Base-by-base conservation (phyloP, 1,140 invertebrate genomes). In the Hyposmocoma kahamanoa region DNA sequence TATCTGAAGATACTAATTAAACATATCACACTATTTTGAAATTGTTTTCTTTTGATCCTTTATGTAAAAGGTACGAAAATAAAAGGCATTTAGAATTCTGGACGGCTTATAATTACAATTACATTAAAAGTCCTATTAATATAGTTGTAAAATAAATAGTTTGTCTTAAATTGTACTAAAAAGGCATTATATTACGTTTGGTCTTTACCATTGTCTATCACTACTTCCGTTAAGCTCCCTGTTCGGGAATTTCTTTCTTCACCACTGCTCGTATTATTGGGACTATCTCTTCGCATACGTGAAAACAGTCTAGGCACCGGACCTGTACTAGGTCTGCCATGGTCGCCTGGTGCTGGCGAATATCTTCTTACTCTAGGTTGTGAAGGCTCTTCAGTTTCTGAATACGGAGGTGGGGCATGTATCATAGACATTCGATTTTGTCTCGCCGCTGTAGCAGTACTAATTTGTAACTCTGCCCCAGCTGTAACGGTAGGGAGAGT, bases 1-100 rank as follows among this genome's bases (percentile, higher is more conserved):
- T 64, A 74, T 70, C 63, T 68, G 65, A 62, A 72, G 70, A 71
- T 76, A 80, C 69, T 80, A 81, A 84, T 71, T 81, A 84, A 83
- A 72, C 67, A 72, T 78, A 75, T 74, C 67, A 72, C 63, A 62
- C 59, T 62, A 62, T 57, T 19, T 50, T 54, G 51, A n/a, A n/a
- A n/a, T 59, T 51, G 57, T 67, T 52, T 56, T 61, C 53, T 38
- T 62, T 47, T 48, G 5, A 26, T 6, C 24, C 42, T 32, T 42
- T 41, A 50, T 44, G 45, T 17, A 58, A 30, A 46, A 32, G 36
- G 8, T n/a, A 36, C 3, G 32, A 2, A 15, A 36, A 36, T 15
- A 36, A 36, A 36, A 36, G 15, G 18, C 32, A 36, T 17, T 17
- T 15, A 30, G 45, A 24, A 22, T 24, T 50, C 50, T 75, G 72